phyloP scores from a whole-genome alignment of 2,113 vertebrate genomes.

The Petrocephalus zakoni region DNA sequence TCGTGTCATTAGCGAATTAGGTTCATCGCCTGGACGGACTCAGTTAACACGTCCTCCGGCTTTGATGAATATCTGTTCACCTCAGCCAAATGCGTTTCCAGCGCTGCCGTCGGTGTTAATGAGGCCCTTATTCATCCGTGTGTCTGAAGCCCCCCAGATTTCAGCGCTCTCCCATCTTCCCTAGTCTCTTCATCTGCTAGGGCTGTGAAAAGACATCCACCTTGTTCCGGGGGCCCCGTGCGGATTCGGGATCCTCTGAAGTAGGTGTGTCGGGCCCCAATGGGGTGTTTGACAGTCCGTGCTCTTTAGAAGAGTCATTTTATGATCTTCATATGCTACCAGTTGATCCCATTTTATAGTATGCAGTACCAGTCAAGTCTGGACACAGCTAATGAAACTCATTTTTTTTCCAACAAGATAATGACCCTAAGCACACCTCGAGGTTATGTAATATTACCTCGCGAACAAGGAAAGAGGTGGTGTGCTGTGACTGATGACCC shows the following conservation, averaged over 20 bases:
- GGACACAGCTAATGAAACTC: too few relatives aligned
- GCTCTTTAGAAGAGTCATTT: neutral
- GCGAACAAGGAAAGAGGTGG: too few relatives aligned
- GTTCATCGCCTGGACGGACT: constrained; percentile 36
- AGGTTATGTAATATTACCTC: too few relatives aligned
- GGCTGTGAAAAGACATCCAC: neutral
- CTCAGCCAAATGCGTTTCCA: constrained; percentile 37
- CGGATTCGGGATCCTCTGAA: neutral
- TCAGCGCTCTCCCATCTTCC: neutral
- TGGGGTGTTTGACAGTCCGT: neutral
- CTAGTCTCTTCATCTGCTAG: neutral
- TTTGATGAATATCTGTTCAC: constrained; percentile 29
- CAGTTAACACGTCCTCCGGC: constrained; percentile 34
- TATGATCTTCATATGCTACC: neutral
- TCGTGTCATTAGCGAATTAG: constrained; percentile 64
- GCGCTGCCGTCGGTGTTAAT: constrained; percentile 49
- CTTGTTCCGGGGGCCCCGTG: neutral
- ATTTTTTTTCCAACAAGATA: too few relatives aligned
- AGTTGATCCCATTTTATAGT: neutral
- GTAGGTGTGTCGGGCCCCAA: neutral
- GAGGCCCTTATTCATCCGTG: constrained; percentile 38
- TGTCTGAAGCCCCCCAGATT: neutral
- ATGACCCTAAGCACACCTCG: neutral
- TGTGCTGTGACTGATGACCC: too few relatives aligned
- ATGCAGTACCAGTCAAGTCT: too few relatives aligned